phyloP scores from a whole-genome alignment of 2,113 vertebrate species.

The Speoplatyrhinus poulsoni region DNA sequence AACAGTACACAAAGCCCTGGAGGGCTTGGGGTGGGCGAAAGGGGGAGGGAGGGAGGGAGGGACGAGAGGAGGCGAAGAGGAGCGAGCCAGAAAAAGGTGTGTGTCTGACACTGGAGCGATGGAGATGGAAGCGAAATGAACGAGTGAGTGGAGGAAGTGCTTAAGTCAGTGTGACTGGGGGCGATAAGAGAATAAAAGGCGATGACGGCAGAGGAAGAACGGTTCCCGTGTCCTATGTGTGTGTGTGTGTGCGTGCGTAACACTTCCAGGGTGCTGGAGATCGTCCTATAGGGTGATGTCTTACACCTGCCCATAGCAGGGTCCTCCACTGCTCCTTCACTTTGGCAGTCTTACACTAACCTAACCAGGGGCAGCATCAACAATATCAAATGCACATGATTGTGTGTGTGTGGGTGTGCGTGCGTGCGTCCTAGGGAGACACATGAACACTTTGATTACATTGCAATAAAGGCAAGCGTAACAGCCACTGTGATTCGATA shows the following conservation, averaged over 20 bases:
- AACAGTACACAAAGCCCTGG: constrained; percentile 41
- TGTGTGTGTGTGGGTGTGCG: background rate
- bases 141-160: constrained; percentile 18
- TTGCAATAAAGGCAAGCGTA: constrained; percentile 29
- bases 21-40: constrained; percentile 15
- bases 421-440: background rate
- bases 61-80: background rate
- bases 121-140: constrained; percentile 12
- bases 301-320: constrained; percentile 39
- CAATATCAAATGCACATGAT: background rate
- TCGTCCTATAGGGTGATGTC: constrained; percentile 53
- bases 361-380: no score
- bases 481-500: constrained; percentile 30
- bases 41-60: background rate
- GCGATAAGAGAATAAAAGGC: constrained; percentile 38
- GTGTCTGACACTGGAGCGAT: constrained; percentile 4
- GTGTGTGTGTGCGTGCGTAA: constrained; percentile 8
- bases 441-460: constrained; percentile 20
- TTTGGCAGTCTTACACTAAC: no score
- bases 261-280: constrained; percentile 21
- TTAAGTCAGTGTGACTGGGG: constrained; percentile 17
- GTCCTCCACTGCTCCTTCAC: constrained; percentile 7
- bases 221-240: constrained; percentile 22
- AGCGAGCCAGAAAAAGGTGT: constrained; percentile 6
- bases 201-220: constrained; percentile 5